Evolutionary conservation across 2,888 invertebrate genomes (phyloP), one percentile per base, ranked within the genome.

Genomic region (Habrosyne pyritoides): DNA sequence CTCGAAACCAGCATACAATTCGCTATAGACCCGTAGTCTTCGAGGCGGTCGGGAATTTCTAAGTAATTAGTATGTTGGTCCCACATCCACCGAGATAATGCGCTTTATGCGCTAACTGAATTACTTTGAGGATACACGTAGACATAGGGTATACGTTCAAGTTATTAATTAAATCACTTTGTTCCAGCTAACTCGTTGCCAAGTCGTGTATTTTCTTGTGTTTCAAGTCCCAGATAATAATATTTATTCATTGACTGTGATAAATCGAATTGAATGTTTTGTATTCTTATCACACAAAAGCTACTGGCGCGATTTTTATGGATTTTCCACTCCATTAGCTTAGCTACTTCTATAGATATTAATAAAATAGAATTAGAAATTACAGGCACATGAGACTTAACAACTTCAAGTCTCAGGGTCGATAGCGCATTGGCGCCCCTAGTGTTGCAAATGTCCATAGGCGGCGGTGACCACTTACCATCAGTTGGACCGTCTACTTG

Each of bases 51-150:
- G 57, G 60, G 56, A 56, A 60, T 54, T 58, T 21, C 49, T 21
- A 46, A 26, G 54, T 68, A 68, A 70, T 70, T 68, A 61, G 66
- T 61, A 62, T 57, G 61, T 67, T 60, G 56, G 61, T 49, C 58
- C 50, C 54, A 66, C 60, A 63, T 56, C 58, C 56, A 46, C 52
- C 33, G 54, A 30, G 53, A 52, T 64, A 66, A 63, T 66, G 58
- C 59, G 42, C 42, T 42, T 42, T 42, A 18, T 42, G 42, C 42
- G 42, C 42, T 42, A 42, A 42, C 18, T 42, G 42, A 69, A 61
- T 59, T 65, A 56, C 52, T 53, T 52, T 30, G 56, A 63, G 56
- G 55, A 61, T 59, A 61, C 54, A 54, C 21, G 55, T 14, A 53
- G 52, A 55, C 53, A 52, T 8, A 42, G 42, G 18, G 18, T 42